phyloP scores from a whole-genome alignment of 2,888 invertebrate genomes.

The Tortrix viridana region DNA sequence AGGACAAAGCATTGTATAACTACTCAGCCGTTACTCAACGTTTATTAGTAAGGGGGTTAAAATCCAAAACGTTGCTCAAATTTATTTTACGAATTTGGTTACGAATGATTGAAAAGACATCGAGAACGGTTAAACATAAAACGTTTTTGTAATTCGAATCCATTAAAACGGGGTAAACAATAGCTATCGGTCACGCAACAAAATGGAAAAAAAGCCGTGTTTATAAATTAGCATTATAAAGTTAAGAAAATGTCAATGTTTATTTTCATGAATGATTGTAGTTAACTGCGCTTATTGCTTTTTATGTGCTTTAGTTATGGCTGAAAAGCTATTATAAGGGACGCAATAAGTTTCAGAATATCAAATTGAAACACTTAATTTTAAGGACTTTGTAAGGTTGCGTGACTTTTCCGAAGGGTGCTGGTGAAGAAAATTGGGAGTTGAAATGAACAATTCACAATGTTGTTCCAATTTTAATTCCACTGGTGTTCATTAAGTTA shows the following conservation, averaged over 20 bases:
- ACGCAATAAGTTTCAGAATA: not conserved
- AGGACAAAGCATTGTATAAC: too few species aligned
- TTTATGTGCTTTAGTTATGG: too few species aligned
- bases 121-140: constrained; percentile 37
- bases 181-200: constrained; percentile 59
- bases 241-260: too few species aligned
- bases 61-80: constrained; percentile 5
- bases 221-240: not conserved
- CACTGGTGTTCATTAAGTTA: too few species aligned
- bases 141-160: constrained; percentile 55
- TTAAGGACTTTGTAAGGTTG: constrained; percentile 1
- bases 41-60: too few species aligned
- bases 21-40: too few species aligned
- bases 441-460: too few species aligned
- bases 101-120: constrained; percentile 20
- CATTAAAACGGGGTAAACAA: constrained; percentile 58
- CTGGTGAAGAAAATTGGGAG: too few species aligned
- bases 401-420: constrained; percentile 14
- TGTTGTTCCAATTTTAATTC: too few species aligned
- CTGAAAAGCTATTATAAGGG: too few species aligned
- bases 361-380: constrained; percentile 3
- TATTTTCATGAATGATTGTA: too few species aligned
- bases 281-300: too few species aligned
- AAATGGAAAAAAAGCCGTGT: constrained; percentile 24
- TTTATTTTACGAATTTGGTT: constrained; percentile 15